phyloP scores from a whole-genome alignment of 2,888 invertebrate species.

The Mactromeris polynyma region DNA sequence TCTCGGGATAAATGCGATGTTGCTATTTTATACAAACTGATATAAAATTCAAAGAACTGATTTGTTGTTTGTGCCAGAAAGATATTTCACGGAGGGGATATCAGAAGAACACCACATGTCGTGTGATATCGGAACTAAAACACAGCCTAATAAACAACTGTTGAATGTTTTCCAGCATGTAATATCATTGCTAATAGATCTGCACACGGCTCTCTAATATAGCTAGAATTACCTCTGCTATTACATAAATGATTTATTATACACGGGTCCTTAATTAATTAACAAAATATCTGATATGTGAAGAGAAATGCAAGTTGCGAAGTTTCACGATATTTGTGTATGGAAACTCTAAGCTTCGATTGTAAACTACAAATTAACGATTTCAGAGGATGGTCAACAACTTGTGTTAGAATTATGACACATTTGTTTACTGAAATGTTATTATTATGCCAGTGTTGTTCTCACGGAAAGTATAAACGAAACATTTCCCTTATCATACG shows the following conservation, averaged over 20 bases:
- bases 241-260: constrained; percentile 14
- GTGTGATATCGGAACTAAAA: too few species aligned
- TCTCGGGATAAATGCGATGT: too few species aligned
- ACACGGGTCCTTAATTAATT: constrained; percentile 7
- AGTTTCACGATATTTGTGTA: neutral
- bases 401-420: too few species aligned
- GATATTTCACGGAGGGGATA: too few species aligned
- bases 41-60: too few species aligned
- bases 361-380: too few species aligned
- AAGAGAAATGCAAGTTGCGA: neutral
- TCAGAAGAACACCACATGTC: too few species aligned
- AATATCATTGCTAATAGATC: constrained; percentile 2
- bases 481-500: neutral
- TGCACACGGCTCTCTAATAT: neutral
- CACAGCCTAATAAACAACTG: constrained; percentile 9
- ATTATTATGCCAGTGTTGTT: neutral
- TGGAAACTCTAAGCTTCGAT: too few species aligned
- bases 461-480: neutral
- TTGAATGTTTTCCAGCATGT: constrained; percentile 9
- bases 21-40: too few species aligned
- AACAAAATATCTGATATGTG: neutral
- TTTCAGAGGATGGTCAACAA: too few species aligned
- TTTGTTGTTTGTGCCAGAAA: too few species aligned
- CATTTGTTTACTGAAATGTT: too few species aligned
- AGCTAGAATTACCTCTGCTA: neutral